phyloP scores from a whole-genome alignment of 2,113 vertebrate species.

The Brienomyrus longianalis region DNA sequence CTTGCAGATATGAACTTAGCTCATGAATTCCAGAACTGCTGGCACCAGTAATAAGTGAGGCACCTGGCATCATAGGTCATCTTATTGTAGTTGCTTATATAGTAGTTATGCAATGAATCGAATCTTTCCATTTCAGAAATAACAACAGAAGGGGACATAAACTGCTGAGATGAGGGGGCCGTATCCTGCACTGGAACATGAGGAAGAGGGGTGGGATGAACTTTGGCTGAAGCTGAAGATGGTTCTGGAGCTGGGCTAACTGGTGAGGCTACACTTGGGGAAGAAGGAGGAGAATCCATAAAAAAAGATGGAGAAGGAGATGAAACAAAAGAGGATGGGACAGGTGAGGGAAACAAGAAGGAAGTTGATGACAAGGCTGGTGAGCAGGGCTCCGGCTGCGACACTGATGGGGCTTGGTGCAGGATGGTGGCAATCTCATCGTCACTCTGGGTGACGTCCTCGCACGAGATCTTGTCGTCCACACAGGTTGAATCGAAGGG shows the following conservation, averaged over 20 bases:
- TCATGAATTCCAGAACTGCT: neutral
- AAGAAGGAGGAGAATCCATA: neutral
- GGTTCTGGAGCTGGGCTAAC: neutral
- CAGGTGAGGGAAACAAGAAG: too few relatives aligned
- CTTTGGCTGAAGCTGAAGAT: neutral
- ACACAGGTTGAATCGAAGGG: too few relatives aligned
- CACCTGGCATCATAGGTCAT: neutral
- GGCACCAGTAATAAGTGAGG: neutral
- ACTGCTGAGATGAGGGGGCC: neutral
- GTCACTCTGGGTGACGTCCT: neutral
- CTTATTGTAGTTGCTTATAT: neutral
- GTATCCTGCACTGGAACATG: neutral
- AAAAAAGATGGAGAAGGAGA: too few relatives aligned
- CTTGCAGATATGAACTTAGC: neutral
- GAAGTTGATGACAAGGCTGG: too few relatives aligned
- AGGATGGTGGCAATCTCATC: neutral
- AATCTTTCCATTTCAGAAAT: neutral
- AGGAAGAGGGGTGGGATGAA: neutral
- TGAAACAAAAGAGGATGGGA: too few relatives aligned
- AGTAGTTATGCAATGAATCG: neutral
- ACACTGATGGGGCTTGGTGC: neutral
- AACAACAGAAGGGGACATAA: neutral
- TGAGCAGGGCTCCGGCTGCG: too few relatives aligned
- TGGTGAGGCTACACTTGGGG: neutral
- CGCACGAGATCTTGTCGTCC: neutral